A percentile compares a stretch with the other conserved stretches of the same genome.
phyloP scores from a whole-genome alignment of 2,888 invertebrate genomes.

The Temnothorax unifasciatus region DNA sequence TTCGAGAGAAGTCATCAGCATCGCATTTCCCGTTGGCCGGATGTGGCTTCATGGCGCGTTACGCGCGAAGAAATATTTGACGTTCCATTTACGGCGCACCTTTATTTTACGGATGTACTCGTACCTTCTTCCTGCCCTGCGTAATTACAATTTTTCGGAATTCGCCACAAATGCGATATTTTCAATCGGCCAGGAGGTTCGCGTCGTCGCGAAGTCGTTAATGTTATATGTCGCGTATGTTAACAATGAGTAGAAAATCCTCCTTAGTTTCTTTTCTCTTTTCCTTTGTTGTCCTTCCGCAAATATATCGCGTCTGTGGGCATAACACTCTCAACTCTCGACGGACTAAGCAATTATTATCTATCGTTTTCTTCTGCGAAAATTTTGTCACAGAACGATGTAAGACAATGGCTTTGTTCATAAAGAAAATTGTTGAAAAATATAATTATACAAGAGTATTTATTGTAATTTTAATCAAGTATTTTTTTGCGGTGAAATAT shows the following conservation, averaged over 20 bases:
- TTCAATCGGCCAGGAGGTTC: neutral
- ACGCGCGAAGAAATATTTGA: constrained; percentile 30
- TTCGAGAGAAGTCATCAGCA: constrained; percentile 18
- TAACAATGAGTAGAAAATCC: neutral
- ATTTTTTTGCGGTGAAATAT: neutral
- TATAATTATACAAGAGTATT: neutral
- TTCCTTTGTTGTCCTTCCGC: neutral
- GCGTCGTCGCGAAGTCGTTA: neutral
- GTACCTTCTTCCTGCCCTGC: neutral
- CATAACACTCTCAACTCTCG: neutral
- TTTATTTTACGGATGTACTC: constrained; percentile 18
- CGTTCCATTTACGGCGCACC: constrained; percentile 26
- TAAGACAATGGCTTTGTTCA: neutral
- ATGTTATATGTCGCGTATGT: neutral
- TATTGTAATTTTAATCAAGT: neutral
- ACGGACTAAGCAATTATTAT: neutral
- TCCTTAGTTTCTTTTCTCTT: neutral
- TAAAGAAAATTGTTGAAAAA: neutral
- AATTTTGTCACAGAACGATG: neutral
- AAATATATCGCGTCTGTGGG: neutral
- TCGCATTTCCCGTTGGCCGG: constrained; percentile 3
- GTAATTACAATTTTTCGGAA: neutral
- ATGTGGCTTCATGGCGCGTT: neutral
- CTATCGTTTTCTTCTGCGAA: neutral
- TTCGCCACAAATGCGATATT: constrained; percentile 3